Evolutionary conservation across 2,113 vertebrate species (phyloP).

Genomic region (Burhinus bistriatus): DNA sequence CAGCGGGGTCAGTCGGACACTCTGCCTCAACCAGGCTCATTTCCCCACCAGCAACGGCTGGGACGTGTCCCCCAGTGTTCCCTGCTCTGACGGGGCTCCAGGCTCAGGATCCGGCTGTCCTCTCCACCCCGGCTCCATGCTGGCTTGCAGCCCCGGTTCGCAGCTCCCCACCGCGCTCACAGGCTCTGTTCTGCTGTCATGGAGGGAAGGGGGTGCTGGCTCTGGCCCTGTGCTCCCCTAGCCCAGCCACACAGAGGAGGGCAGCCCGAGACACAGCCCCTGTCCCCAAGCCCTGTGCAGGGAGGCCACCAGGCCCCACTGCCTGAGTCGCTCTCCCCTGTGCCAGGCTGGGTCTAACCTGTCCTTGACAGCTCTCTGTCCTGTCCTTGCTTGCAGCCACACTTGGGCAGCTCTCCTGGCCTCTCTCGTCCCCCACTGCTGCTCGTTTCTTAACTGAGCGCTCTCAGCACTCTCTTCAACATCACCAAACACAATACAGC

Average conservation of each 20-base stretch:
- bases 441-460: neutral
- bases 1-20: neutral
- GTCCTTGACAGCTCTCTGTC: neutral
- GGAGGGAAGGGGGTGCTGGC: neutral
- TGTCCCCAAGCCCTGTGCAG: neutral
- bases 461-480: neutral
- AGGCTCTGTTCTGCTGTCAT: accelerated
- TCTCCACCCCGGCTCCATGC: neutral
- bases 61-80: neutral
- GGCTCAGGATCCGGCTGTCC: accelerated
- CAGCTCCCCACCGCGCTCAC: accelerated
- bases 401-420: neutral
- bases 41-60: accelerated
- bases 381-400: too few relatives aligned
- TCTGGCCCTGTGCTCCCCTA: neutral
- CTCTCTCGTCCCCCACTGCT: accelerated
- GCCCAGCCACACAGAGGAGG: neutral
- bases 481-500: neutral
- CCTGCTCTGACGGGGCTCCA: neutral
- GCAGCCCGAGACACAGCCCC: neutral
- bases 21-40: neutral
- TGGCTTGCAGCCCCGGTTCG: accelerated
- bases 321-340: neutral
- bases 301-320: neutral
- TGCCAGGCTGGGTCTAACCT: neutral